A percentile compares a stretch with the other conserved stretches of the same genome.
phyloP scores from a whole-genome alignment of 1,140 invertebrate species.

The Heliconius hermathena region DNA sequence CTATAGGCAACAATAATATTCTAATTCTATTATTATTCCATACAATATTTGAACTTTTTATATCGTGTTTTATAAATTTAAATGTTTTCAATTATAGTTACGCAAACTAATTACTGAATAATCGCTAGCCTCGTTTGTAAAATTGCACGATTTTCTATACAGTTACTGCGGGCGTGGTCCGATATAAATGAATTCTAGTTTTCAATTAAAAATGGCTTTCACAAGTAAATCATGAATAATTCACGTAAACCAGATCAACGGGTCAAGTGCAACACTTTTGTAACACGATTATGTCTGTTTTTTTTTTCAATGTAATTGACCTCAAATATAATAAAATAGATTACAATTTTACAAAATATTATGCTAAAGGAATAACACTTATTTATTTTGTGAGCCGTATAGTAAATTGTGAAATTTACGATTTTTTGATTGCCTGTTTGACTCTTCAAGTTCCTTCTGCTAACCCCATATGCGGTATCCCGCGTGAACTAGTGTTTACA shows the following conservation, averaged over 20 bases:
- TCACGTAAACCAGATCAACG: conserved; percentile 30
- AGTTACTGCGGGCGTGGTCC: background rate
- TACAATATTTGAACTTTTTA: background rate
- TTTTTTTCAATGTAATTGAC: background rate
- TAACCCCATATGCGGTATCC: too few relatives aligned
- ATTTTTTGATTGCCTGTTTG: too few relatives aligned
- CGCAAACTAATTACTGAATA: background rate
- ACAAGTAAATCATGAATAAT: conserved; percentile 13
- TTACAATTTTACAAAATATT: background rate
- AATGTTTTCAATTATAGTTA: background rate
- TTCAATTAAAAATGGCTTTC: conserved; percentile 9
- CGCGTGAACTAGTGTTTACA: too few relatives aligned
- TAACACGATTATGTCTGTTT: conserved; percentile 11
- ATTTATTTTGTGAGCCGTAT: background rate
- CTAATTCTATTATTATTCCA: background rate
- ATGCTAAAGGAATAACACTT: too few relatives aligned
- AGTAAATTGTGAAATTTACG: background rate
- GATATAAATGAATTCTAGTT: background rate
- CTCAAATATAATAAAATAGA: conserved; percentile 3
- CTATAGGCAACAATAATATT: background rate
- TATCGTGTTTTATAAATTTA: background rate
- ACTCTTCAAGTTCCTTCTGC: too few relatives aligned
- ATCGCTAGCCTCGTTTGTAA: background rate
- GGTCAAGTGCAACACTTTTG: conserved; percentile 37
- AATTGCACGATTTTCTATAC: conserved; percentile 5